A percentile compares a stretch with the other conserved stretches of the same genome.
Conservation (phyloP, 2,888 invertebrate species). For the Myathropa florea region DNA sequence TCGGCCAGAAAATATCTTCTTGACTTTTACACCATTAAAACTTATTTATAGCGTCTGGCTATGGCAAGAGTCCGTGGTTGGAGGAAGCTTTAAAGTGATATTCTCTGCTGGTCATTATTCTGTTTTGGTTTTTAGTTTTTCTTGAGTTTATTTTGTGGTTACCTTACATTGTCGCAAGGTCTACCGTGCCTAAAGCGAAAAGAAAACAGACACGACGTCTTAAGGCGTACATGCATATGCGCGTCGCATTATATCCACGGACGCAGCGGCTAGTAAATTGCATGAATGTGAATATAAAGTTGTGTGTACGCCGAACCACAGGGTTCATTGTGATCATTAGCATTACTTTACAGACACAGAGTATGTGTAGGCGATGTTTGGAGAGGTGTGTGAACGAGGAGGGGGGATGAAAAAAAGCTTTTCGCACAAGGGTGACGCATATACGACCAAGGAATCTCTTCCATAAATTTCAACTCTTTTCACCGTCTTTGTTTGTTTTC, state of each 20-base stretch:
- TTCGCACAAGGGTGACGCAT: conserved; percentile 47
- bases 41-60: conserved; percentile 53
- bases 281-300: conserved; percentile 26
- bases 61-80: conserved; percentile 12
- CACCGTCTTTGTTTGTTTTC: conserved; percentile 38
- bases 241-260: conserved; percentile 32
- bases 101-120: background rate
- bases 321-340: conserved; percentile 67
- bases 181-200: background rate
- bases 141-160: conserved; percentile 23
- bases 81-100: conserved; percentile 43
- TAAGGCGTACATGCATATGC: conserved; percentile 34
- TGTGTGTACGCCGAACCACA: conserved; percentile 29
- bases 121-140: conserved; percentile 13
- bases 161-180: background rate
- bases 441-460: background rate
- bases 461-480: conserved; percentile 38
- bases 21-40: conserved; percentile 41
- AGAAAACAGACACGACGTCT: background rate
- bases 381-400: background rate
- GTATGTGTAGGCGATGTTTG: conserved; percentile 2
- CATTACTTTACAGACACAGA: background rate
- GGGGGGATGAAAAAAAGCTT: conserved; percentile 37
- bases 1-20: conserved; percentile 17
- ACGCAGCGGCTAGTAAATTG: conserved; percentile 30